Percentiles rank a stretch among this genome's conserved stretches.
Evolutionary conservation across 2,888 invertebrate species (phyloP).

Genomic region (Lasioglossum leucozonium): DNA sequence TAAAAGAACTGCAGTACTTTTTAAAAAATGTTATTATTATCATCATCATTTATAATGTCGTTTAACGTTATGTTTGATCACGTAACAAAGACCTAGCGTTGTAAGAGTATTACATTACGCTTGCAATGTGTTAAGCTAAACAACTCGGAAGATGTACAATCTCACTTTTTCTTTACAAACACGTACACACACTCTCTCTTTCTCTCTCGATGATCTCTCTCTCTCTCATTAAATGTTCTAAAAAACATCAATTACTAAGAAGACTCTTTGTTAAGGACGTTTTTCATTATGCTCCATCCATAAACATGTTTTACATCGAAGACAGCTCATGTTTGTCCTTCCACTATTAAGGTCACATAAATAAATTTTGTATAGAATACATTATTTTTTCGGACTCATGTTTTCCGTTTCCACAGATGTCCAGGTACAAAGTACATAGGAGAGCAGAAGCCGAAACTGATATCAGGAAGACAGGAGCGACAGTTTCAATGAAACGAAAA

Average conservation of each 20-base stretch:
- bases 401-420: constrained; percentile 4
- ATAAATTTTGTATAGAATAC: constrained; percentile 69
- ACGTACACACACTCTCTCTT: constrained; percentile 22
- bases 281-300: constrained; percentile 55
- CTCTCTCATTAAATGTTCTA: constrained; percentile 33
- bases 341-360: constrained; percentile 59
- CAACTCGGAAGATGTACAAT: constrained; percentile 37
- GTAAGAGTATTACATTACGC: constrained; percentile 39
- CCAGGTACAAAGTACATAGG: not conserved
- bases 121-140: constrained; percentile 44
- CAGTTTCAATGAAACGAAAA: constrained; percentile 44
- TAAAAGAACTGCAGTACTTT: constrained; percentile 34
- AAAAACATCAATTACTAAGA: constrained; percentile 35
- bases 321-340: constrained; percentile 50
- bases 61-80: constrained; percentile 41
- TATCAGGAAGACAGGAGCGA: constrained; percentile 34
- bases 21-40: constrained; percentile 43
- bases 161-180: constrained; percentile 29
- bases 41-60: constrained; percentile 33
- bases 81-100: constrained; percentile 44
- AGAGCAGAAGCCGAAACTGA: not conserved
- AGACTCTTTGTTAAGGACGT: constrained; percentile 46
- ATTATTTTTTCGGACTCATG: constrained; percentile 4
- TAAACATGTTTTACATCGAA: constrained; percentile 45
- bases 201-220: not conserved